A percentile compares a stretch with the other conserved stretches of the same genome.
Conservation (phyloP, 2,113 vertebrate species). For the Glaucidium brasilianum region DNA sequence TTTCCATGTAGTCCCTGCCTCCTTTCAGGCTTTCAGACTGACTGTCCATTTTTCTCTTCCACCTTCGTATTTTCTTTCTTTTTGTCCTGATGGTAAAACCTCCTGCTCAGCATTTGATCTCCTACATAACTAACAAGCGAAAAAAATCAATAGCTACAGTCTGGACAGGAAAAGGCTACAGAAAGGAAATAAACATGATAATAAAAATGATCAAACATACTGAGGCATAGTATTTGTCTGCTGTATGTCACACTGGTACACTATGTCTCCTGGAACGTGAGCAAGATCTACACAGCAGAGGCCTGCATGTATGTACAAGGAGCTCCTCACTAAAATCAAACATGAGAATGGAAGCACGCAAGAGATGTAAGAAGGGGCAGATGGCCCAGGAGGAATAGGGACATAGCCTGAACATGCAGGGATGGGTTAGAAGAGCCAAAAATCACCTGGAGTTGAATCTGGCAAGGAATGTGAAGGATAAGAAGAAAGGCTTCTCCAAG, state of each 20-base stretch:
- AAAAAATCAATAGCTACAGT: neutral
- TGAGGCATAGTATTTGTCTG: neutral
- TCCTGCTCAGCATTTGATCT: neutral
- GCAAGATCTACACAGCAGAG: neutral
- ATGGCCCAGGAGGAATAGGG: neutral
- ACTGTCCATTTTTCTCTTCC: neutral
- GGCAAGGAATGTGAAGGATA: neutral
- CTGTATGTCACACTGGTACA: accelerated
- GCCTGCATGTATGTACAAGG: neutral
- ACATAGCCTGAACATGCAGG: neutral
- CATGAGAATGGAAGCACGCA: neutral
- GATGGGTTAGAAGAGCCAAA: neutral
- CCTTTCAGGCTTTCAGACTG: neutral
- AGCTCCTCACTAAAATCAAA: neutral
- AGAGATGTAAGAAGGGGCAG: neutral
- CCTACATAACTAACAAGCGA: neutral
- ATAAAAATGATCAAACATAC: neutral
- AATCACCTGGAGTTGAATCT: neutral
- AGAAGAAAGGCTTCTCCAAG: neutral
- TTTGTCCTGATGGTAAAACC: neutral
- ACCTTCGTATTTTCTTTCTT: neutral
- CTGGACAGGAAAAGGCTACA: neutral
- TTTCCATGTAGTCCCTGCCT: neutral
- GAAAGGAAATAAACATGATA: neutral
- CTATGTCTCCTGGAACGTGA: neutral